Conservation (phyloP, 2,797 vertebrate species). For the Tachyglossus aculeatus region DNA sequence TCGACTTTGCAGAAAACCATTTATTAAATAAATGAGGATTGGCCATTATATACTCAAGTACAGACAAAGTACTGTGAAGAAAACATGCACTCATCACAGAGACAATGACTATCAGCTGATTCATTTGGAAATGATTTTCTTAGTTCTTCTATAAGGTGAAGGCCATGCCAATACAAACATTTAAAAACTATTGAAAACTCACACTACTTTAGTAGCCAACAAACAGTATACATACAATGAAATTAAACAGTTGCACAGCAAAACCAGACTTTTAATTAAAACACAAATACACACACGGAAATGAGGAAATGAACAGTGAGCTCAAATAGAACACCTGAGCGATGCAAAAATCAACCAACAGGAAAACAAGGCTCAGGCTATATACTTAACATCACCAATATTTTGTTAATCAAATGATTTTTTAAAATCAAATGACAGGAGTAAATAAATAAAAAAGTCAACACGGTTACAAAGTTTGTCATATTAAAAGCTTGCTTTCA, state of each 20-base stretch:
- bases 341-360: slow-evolving; percentile 40
- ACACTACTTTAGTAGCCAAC: slow-evolving; percentile 52
- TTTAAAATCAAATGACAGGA: slow-evolving; percentile 26
- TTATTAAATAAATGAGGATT: slow-evolving; percentile 66
- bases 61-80: slow-evolving; percentile 64
- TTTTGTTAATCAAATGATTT: neutral
- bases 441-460: slow-evolving; percentile 23
- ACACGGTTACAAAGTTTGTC: slow-evolving; percentile 20
- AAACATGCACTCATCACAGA: slow-evolving; percentile 63
- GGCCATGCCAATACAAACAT: slow-evolving; percentile 54
- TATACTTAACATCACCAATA: slow-evolving; percentile 28
- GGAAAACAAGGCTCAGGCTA: slow-evolving; percentile 39
- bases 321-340: slow-evolving; percentile 25
- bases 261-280: slow-evolving; percentile 60
- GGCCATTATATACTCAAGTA: slow-evolving; percentile 57
- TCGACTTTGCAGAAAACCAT: slow-evolving; percentile 62
- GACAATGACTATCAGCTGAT: slow-evolving; percentile 45
- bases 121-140: slow-evolving; percentile 56
- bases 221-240: slow-evolving; percentile 52
- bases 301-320: slow-evolving; percentile 50
- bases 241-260: slow-evolving; percentile 49
- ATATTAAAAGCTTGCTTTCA: slow-evolving; percentile 10
- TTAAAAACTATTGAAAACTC: slow-evolving; percentile 39
- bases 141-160: slow-evolving; percentile 59
- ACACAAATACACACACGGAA: slow-evolving; percentile 43